These are phyloP conservation scores for Leptinotarsa defecta DNA, from an alignment of 1,140 invertebrate species.

Conservation along the genomic window DNA sequence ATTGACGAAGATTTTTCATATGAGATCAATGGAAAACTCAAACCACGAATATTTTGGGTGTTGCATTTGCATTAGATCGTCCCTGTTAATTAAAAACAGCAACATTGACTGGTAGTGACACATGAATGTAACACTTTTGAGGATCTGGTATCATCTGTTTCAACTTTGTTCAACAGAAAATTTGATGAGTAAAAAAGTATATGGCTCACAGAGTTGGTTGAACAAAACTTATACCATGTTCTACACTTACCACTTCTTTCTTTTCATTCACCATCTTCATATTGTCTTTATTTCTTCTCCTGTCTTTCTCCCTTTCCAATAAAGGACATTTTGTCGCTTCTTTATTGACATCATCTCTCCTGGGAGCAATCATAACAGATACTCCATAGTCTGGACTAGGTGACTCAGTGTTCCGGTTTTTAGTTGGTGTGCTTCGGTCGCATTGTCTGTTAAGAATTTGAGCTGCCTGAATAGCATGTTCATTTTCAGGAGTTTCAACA, in stretches of 20 bases:
- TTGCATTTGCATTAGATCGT: too few species aligned
- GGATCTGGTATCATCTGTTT: too few species aligned
- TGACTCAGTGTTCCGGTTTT: conserved; percentile 47
- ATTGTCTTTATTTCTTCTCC: conserved; percentile 56
- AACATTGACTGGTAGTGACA: too few species aligned
- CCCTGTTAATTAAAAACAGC: too few species aligned
- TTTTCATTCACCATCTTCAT: conserved; percentile 65
- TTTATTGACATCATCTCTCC: conserved; percentile 60
- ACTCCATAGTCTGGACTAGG: conserved; percentile 64
- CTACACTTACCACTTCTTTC: conserved; percentile 58
- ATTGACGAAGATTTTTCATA: too few species aligned
- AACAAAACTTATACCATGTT: too few species aligned
- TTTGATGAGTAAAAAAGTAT: too few species aligned
- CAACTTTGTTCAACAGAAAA: too few species aligned
- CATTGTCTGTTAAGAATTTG: conserved; percentile 67
- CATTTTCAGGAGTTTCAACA: conserved; percentile 56
- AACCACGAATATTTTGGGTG: too few species aligned
- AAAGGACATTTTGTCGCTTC: conserved; percentile 57
- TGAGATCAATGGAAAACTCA: too few species aligned
- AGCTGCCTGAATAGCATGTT: conserved; percentile 63
- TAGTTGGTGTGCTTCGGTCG: conserved; percentile 42
- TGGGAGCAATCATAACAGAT: conserved; percentile 68
- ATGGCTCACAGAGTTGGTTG: too few species aligned
- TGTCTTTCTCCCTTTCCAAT: conserved; percentile 53
- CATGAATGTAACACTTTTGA: too few species aligned